Base-by-base conservation (phyloP, 2,797 vertebrate genomes). In the Crax fasciolata region DNA sequence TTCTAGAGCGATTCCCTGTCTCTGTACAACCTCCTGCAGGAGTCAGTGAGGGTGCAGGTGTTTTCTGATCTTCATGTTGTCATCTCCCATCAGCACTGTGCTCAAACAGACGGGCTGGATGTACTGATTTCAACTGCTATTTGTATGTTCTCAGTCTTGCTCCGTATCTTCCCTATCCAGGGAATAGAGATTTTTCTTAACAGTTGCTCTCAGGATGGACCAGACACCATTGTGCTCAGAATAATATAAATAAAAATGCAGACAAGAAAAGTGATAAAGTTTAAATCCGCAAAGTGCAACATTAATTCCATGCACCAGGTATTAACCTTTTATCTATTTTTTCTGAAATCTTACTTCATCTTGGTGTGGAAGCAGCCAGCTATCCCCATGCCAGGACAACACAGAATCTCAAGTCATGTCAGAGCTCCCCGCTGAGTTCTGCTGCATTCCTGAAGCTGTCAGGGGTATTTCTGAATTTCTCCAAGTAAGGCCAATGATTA, bases 21-120 rank as follows among this genome's bases (percentile, higher is more conserved):
- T 81, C 58, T 74, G 35, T 7, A 72, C 39, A 74, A 49, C 21
- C 27, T 71, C 72, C 54, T 68, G 91, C 67, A 8, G 13, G 67
- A 66, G 24, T 43, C 55, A 79, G 19, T 49, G 57, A 91, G 28
- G 39, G n/a, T 15, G 11, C 20, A 58, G 51, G 43, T 75, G 18
- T 89, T 93, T 86, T 86, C 73, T 82, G 48, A 77, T 94, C 57
- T 91, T 80, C 13, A 18, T 51, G 24, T 78, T 84, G 68, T 48
- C 55, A n/a, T 23, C 38, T 87, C 65, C 68, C 62, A 44, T 15
- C 74, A 62, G 73, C 3, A 10, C 59, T 46, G 24, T 44, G 78
- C 35, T 70, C 57, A 2, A 3, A 38, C 10, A 44, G 49, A 48
- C 61, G 72, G 61, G 35, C 25, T 81, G 73, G 35, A 73, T 46